Base-by-base conservation (phyloP, 2,888 invertebrate species). In the Tetrapedia diversipes region DNA sequence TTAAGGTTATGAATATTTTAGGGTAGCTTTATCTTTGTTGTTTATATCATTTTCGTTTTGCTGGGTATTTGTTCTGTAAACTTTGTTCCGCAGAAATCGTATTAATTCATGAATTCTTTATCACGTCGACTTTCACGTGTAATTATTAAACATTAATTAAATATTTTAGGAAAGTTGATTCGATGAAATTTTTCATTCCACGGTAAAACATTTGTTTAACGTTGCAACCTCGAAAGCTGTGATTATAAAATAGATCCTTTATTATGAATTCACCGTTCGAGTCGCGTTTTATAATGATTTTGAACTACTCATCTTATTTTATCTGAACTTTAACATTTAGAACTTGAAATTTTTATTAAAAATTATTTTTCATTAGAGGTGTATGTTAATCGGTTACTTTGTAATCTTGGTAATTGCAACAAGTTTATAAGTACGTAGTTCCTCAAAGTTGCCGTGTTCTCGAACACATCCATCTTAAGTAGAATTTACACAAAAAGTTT, bases 161-260 rank as follows among this genome's bases (percentile, higher is more conserved):
- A 68, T 68, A 67, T 54, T 37, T 39, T 8, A 4, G 16, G 16
- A 45, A 45, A 51, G 45, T 53, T 51, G 53, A 54, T 72, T 53
- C 53, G 29, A 57, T 59, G 66, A 66, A 57, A 66, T 66, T 64
- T 19, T 56, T 41, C 19, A 32, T 56, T 16, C 16, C 67, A 11
- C 2, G 22, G 29, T 14, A 51, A 11, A 24, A 19, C 45, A 53
- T 32, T 47, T 68, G 45, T 72, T 72, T 72, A 39, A 61, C 34
- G 49, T 43, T 11, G 43, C 29, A 29, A 67, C 53, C 11, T 14
- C 6, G 11, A 34, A 43, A 53, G 29, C 29, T 59, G n/a, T n/a
- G n/a, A n/a, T n/a, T n/a, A n/a, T n/a, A n/a, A n/a, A n/a, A n/a
- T n/a, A n/a, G n/a, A n/a, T n/a, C n/a, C n/a, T n/a, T n/a, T n/a